A percentile compares a stretch with the other conserved stretches of the same genome.
Evolutionary conservation across 2,888 invertebrate genomes (phyloP).

Genomic region (Isoperla grammatica): DNA sequence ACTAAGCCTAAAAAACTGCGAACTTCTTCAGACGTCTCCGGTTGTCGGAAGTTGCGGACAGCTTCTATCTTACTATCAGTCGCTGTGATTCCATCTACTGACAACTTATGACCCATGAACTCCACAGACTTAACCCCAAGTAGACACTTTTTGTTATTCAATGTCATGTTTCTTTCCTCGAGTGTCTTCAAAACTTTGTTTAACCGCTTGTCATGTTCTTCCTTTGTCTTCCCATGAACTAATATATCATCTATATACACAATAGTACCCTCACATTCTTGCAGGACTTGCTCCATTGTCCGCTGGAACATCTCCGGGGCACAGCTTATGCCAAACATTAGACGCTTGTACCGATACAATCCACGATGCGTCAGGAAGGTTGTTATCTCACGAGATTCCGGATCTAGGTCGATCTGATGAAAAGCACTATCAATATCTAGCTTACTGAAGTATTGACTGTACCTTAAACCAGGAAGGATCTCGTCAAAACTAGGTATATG

Average conservation of each 20-base stretch:
- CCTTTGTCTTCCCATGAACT: constrained; percentile 34
- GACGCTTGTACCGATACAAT: constrained; percentile 40
- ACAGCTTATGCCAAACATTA: constrained; percentile 41
- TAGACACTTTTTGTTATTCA: constrained; percentile 37
- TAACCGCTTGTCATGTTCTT: constrained; percentile 27
- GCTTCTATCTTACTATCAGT: too few species aligned
- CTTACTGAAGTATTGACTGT: constrained; percentile 34
- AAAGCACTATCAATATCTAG: constrained; percentile 39
- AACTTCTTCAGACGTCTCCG: too few species aligned
- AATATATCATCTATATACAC: constrained; percentile 42
- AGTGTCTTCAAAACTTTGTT: constrained; percentile 32
- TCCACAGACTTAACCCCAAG: constrained; percentile 31
- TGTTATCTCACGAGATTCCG: constrained; percentile 38
- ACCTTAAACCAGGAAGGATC: constrained; percentile 32
- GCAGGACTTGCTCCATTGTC: constrained; percentile 38
- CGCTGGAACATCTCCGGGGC: constrained; percentile 45
- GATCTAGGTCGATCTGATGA: constrained; percentile 39
- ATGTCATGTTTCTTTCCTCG: constrained; percentile 28
- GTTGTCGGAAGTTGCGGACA: too few species aligned
- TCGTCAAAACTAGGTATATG: constrained; percentile 33
- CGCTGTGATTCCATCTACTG: too few species aligned
- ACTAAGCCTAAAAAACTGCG: too few species aligned
- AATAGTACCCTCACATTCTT: constrained; percentile 37
- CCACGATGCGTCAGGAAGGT: too few species aligned
- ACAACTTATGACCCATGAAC: constrained; percentile 33